Percentiles rank a stretch among this genome's conserved stretches.
phyloP scores from a whole-genome alignment of 2,113 vertebrate genomes.

The Chinchilla lanigera region DNA sequence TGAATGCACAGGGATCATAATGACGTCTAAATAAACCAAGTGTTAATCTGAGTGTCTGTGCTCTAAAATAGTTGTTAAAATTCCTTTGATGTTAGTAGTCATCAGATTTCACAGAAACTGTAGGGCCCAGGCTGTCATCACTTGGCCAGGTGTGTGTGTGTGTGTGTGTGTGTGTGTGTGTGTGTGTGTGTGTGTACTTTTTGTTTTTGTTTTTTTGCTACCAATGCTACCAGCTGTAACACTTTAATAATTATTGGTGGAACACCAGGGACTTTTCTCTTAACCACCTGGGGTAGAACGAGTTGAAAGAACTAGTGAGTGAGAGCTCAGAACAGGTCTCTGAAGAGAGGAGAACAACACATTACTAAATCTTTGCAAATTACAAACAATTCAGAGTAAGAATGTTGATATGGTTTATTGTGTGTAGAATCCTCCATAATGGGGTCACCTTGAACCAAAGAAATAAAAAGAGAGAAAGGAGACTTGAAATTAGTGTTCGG shows the following conservation, averaged over 20 bases:
- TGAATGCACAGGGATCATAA: background rate
- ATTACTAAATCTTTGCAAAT: conserved; percentile 17
- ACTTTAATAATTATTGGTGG: conserved; percentile 21
- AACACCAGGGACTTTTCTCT: conserved; percentile 14
- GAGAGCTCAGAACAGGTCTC: background rate
- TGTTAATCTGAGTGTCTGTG: conserved; percentile 36
- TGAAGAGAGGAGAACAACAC: conserved; percentile 31
- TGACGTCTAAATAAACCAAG: conserved; percentile 33
- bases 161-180: background rate
- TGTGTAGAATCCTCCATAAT: background rate
- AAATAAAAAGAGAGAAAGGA: conserved; percentile 26
- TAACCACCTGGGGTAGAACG: background rate
- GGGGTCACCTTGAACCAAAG: background rate
- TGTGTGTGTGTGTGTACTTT: background rate
- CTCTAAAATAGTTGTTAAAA: conserved; percentile 38
- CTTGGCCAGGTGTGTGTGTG: conserved; percentile 1
- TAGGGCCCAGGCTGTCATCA: conserved; percentile 27
- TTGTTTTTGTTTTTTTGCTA: background rate
- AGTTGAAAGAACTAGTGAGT: background rate
- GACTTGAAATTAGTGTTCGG: background rate
- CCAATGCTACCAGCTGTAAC: background rate
- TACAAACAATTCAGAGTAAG: conserved; percentile 57
- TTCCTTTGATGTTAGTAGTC: conserved; percentile 25
- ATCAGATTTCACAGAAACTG: conserved; percentile 60
- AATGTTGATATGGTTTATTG: background rate